Evolutionary conservation across 2,888 invertebrate species (phyloP).

Genomic region (Amphipoea lucens): DNA sequence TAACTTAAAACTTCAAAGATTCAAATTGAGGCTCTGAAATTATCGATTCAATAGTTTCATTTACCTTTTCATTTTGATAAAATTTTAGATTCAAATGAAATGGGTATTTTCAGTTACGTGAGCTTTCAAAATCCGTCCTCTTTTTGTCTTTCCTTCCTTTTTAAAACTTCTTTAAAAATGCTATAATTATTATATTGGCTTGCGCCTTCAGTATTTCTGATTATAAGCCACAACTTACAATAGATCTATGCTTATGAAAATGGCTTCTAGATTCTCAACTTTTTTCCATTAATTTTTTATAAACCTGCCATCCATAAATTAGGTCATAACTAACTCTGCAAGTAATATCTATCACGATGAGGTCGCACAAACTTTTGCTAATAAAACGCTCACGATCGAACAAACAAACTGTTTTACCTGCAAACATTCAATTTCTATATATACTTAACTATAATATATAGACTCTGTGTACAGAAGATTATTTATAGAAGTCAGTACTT

Average conservation of each 20-base stretch:
- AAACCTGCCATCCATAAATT: not conserved
- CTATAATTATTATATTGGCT: too few relatives aligned
- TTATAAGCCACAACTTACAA: not conserved
- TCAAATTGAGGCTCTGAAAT: not conserved
- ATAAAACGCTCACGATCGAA: conserved; percentile 33
- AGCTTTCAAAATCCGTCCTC: not conserved
- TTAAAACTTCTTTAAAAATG: not conserved
- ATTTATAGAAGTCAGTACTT: conserved; percentile 45
- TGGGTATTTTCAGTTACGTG: not conserved
- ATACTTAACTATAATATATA: conserved; percentile 4
- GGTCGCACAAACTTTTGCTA: conserved; percentile 16
- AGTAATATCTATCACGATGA: conserved; percentile 33
- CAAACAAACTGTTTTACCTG: conserved; percentile 24
- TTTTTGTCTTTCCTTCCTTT: not conserved
- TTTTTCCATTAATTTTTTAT: not conserved
- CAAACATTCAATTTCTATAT: conserved; percentile 37
- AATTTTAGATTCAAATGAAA: not conserved
- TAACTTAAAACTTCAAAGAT: not conserved
- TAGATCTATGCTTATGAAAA: not conserved
- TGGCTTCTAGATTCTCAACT: not conserved
- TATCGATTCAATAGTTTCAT: not conserved
- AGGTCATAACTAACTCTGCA: conserved; percentile 8
- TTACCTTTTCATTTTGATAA: not conserved
- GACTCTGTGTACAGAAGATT: conserved; percentile 21
- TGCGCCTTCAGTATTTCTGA: not conserved